Evolutionary conservation across 1,140 invertebrate genomes (phyloP).

Genomic region (Nomia melanderi): DNA sequence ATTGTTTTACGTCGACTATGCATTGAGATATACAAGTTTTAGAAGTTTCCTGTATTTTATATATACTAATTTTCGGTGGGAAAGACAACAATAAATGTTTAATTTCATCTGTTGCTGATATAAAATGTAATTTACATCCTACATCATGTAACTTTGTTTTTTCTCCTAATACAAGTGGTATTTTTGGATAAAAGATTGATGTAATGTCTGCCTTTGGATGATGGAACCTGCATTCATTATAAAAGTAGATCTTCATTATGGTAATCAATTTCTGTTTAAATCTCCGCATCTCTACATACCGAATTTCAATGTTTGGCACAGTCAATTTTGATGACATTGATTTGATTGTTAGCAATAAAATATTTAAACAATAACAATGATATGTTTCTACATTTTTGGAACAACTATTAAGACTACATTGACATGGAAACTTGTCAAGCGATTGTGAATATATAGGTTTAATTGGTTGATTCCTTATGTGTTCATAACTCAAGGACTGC

Average conservation of each 20-base stretch:
- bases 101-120: slow-evolving; percentile 76
- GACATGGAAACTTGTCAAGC: slow-evolving; percentile 30
- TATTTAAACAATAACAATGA: slow-evolving; percentile 72
- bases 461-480: slow-evolving; percentile 30
- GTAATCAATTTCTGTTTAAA: slow-evolving; percentile 9
- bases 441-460: slow-evolving; percentile 33
- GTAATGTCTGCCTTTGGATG: slow-evolving; percentile 78
- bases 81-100: slow-evolving; percentile 73
- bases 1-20: slow-evolving; percentile 65
- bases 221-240: slow-evolving; percentile 71
- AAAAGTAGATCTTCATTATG: too few relatives aligned
- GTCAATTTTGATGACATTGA: slow-evolving; percentile 57
- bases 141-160: slow-evolving; percentile 75
- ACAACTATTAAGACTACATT: slow-evolving; percentile 38
- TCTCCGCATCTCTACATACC: slow-evolving; percentile 59
- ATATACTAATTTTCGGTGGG: slow-evolving; percentile 77
- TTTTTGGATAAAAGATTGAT: slow-evolving; percentile 62
- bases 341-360: slow-evolving; percentile 67
- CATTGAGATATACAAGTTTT: slow-evolving; percentile 68
- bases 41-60: slow-evolving; percentile 64
- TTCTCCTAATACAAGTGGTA: slow-evolving; percentile 64
- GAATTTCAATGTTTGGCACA: slow-evolving; percentile 72
- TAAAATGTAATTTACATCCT: slow-evolving; percentile 78
- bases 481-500: slow-evolving; percentile 32
- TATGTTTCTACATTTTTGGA: slow-evolving; percentile 67